Evolutionary conservation across 30 jellyfish, hydroid and myxozoan genomes (phyloP), one percentile per base, ranked within the genome.

Genomic region (Hydra vulgaris): DNA sequence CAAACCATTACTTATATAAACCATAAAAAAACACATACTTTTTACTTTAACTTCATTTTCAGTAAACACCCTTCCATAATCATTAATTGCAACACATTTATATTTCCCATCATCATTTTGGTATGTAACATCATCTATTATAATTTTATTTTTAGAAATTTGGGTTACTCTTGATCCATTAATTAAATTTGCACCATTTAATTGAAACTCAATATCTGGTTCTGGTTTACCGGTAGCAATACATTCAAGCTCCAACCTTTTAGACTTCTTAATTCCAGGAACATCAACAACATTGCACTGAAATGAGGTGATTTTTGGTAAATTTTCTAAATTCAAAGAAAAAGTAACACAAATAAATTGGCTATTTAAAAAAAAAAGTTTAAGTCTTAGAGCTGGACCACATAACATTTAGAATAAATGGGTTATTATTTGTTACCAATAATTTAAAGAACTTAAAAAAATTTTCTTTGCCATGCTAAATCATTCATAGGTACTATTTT

Each of bases 101-200:
- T 75, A 75, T 24, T 23, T 26, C 56, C 83, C 83, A 25, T 75
- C 83, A 54, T 75, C 83, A 17, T 67, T 20, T 26, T 26, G 72
- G 21, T 75, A 75, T 4, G 56, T 25, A 1, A 75, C 71, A 54
- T 75, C 83, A 26, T 53, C 23, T 27, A 75, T 53, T 17, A 16
- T 25, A 12, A 75, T 25, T 7, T 21, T 22, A 75, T 53, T 23
- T 1, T 17, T 26, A 3, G 61, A 40, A 1, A 19, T 75, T 7
- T 75, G 70, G 7, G 24, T 18, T 27, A 26, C 24, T 22, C 83
- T 67, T 23, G 83, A 25, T 8, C 72, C 24, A 26, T 75, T 75
- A 1, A 24, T 26, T 15, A 75, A 17, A 20, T 20, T 75, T 17
- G 16, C 25, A 18, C 83, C 83, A 53, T 75, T 75, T 7, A 75